Conservation (phyloP, 2,888 invertebrate genomes). For the Tortricodes alternella region DNA sequence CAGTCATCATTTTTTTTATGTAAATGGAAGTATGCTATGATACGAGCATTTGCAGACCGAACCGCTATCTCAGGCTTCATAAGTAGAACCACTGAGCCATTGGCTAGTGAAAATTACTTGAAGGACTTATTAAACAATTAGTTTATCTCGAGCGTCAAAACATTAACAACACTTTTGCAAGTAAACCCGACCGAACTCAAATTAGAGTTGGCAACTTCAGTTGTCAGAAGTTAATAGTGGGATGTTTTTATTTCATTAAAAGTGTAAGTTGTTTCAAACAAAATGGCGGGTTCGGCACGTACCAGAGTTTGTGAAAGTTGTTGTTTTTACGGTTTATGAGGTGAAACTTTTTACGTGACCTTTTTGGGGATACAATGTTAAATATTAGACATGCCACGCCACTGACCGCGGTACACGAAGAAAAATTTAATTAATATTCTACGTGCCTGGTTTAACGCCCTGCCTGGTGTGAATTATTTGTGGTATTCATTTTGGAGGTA, state of each 20-base stretch:
- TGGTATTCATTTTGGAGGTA: too few relatives aligned
- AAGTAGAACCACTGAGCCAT: too few relatives aligned
- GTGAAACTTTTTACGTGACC: constrained; percentile 14
- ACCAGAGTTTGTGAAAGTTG: constrained; percentile 12
- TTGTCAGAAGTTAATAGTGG: neutral
- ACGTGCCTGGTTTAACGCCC: neutral
- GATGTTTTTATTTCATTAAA: constrained; percentile 8
- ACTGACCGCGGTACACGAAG: constrained; percentile 7
- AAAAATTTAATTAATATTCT: constrained; percentile 17
- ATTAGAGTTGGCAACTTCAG: too few relatives aligned
- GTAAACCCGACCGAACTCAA: too few relatives aligned
- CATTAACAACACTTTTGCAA: too few relatives aligned
- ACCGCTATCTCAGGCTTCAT: too few relatives aligned
- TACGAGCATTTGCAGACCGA: too few relatives aligned
- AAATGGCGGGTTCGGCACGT: constrained; percentile 8
- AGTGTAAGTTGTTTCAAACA: neutral
- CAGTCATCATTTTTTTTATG: too few relatives aligned
- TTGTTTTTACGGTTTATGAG: constrained; percentile 24
- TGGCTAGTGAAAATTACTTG: too few relatives aligned
- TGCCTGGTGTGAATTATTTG: constrained; percentile 3
- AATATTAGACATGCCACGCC: constrained; percentile 10
- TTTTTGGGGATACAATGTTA: constrained; percentile 16
- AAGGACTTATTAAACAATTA: too few relatives aligned
- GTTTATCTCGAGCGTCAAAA: too few relatives aligned
- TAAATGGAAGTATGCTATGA: too few relatives aligned